Percentiles rank a stretch among this genome's conserved stretches.
Evolutionary conservation across 2,113 vertebrate species (phyloP).

Genomic region (Serinus canaria): DNA sequence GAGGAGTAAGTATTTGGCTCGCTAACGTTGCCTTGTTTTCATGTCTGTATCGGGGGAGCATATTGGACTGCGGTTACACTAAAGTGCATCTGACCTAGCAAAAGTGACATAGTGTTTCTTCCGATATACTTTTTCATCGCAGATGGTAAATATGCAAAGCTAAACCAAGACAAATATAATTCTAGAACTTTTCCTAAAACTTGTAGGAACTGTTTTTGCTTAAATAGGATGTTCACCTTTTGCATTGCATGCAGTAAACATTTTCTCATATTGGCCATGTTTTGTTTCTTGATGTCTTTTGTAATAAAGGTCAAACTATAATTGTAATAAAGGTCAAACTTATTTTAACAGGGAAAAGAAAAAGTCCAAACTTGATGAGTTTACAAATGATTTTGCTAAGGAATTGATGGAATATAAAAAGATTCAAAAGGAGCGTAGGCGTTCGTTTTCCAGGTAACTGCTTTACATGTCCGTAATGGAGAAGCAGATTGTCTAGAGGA

Average conservation of each 20-base stretch:
- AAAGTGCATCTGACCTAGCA: slow-evolving; percentile 60
- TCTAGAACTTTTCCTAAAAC: slow-evolving; percentile 57
- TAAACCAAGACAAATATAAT: slow-evolving; percentile 65
- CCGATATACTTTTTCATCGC: slow-evolving; percentile 44
- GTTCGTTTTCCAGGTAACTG: slow-evolving; percentile 94
- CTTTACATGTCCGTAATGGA: slow-evolving; percentile 78
- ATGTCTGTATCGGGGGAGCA: slow-evolving; percentile 53
- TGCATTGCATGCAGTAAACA: slow-evolving; percentile 71
- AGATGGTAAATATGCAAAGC: slow-evolving; percentile 65
- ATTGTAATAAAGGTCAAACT: slow-evolving; percentile 66
- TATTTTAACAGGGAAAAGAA: slow-evolving; percentile 90
- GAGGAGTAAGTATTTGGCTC: slow-evolving; percentile 87
- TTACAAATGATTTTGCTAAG: slow-evolving; percentile 99
- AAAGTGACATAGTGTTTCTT: slow-evolving; percentile 47
- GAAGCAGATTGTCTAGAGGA: slow-evolving; percentile 67
- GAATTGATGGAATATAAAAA: slow-evolving; percentile 98
- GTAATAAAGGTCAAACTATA: slow-evolving; percentile 57
- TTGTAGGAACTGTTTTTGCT: slow-evolving; percentile 70
- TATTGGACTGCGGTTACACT: slow-evolving; percentile 36
- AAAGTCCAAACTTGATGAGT: slow-evolving; percentile 98
- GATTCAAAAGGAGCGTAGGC: slow-evolving; percentile 93
- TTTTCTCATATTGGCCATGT: slow-evolving; percentile 61
- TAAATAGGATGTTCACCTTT: slow-evolving; percentile 71
- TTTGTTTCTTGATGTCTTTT: slow-evolving; percentile 65
- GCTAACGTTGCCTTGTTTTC: slow-evolving; percentile 27